A percentile compares a stretch with the other conserved stretches of the same genome.
Conservation (phyloP, 2,888 invertebrate species). For the Nasonovia ribisnigri region DNA sequence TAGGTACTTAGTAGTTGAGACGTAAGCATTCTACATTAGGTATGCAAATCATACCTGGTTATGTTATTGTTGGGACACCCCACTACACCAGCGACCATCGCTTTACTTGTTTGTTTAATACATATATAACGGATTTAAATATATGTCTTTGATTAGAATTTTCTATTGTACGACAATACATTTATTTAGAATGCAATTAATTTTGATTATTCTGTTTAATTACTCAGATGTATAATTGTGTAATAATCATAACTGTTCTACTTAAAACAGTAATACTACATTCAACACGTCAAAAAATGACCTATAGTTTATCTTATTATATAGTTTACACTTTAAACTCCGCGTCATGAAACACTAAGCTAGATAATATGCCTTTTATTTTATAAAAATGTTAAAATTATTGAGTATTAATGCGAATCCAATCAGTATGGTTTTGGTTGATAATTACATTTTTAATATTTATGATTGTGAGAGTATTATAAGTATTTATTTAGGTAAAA, state of each 20-base stretch:
- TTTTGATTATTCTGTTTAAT: background rate
- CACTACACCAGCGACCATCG: background rate
- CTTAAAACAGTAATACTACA: background rate
- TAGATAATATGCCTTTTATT: constrained; percentile 1
- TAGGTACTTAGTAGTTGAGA: background rate
- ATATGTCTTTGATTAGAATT: background rate
- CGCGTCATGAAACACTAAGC: background rate
- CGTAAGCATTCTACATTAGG: background rate
- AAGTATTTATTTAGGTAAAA: background rate
- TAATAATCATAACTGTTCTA: background rate
- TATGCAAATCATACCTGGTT: background rate
- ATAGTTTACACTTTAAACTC: constrained; percentile 4
- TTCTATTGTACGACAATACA: background rate
- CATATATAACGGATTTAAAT: background rate
- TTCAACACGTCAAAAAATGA: constrained; percentile 7
- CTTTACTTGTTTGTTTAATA: background rate
- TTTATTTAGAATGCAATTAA: constrained; percentile 21
- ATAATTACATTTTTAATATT: background rate
- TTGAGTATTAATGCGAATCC: background rate
- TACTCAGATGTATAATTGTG: background rate
- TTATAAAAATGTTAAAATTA: background rate
- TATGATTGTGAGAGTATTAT: background rate
- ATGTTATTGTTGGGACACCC: background rate
- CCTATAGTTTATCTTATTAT: background rate
- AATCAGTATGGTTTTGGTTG: background rate